Evolutionary conservation across 2,888 invertebrate genomes (phyloP).

Genomic region (Zaprionus obscuricornis): DNA sequence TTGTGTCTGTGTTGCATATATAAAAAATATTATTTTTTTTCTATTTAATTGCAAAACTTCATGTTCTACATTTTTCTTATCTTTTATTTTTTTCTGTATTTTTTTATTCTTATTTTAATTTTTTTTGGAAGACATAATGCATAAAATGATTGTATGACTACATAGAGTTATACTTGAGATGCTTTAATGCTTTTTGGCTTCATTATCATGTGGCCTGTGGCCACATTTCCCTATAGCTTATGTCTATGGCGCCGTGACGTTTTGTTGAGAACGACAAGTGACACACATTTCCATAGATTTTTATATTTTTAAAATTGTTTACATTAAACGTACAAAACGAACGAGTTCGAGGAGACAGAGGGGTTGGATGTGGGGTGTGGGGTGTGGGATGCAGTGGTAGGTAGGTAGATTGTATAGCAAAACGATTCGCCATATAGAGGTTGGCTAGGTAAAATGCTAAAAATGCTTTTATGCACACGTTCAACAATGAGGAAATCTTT

Average conservation of each 20-base stretch:
- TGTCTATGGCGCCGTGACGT: conserved; percentile 14
- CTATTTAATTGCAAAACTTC: too few relatives aligned
- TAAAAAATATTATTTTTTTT: too few relatives aligned
- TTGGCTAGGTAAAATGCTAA: conserved; percentile 54
- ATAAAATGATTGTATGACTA: too few relatives aligned
- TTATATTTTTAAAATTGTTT: conserved; percentile 59
- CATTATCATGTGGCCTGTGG: conserved; percentile 38
- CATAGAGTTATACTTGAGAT: conserved; percentile 1
- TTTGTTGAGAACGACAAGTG: conserved; percentile 47
- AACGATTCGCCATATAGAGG: conserved; percentile 11
- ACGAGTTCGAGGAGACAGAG: too few relatives aligned
- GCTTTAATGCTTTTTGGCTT: conserved; percentile 31
- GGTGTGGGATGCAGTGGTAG: too few relatives aligned
- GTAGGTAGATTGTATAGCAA: too few relatives aligned
- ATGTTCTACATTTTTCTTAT: too few relatives aligned
- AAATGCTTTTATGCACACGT: conserved; percentile 77
- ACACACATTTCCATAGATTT: conserved; percentile 65
- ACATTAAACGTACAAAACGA: conserved; percentile 21
- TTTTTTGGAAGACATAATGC: too few relatives aligned
- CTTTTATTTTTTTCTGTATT: too few relatives aligned
- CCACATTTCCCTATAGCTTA: conserved; percentile 20
- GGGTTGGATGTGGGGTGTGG: not conserved
- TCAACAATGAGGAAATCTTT: conserved; percentile 76
- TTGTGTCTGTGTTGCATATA: too few relatives aligned
- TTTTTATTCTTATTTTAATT: too few relatives aligned